Evolutionary conservation across 2,113 vertebrate genomes (phyloP).

Genomic region (Ptilorrhoa leucosticta): DNA sequence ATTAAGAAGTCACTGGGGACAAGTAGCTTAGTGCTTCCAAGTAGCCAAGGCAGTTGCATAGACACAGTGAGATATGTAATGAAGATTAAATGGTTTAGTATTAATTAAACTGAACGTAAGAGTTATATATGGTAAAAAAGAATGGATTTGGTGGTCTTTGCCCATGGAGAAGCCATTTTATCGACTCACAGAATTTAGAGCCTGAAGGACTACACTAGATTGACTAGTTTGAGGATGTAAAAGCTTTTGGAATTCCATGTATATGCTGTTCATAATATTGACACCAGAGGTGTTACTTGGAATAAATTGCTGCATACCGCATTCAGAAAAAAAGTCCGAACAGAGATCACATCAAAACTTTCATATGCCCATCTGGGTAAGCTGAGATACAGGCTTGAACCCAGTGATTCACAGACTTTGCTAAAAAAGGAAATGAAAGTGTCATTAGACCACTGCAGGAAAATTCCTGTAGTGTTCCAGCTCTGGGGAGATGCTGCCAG

Average conservation of each 20-base stretch:
- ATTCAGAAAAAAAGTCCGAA: neutral
- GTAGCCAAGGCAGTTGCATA: neutral
- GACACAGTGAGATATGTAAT: neutral
- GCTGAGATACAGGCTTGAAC: neutral
- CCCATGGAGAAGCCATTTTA: neutral
- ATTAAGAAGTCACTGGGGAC: slow-evolving; percentile 1
- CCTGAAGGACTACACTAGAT: neutral
- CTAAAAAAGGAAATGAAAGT: neutral
- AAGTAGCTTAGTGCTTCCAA: neutral
- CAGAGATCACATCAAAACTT: neutral
- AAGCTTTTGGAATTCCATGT: neutral
- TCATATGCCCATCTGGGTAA: neutral
- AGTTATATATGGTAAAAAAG: neutral
- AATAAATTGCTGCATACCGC: neutral
- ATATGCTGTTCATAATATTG: neutral
- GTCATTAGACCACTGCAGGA: neutral
- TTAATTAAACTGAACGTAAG: slow-evolving; percentile 16
- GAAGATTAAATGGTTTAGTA: neutral
- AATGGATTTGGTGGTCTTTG: neutral
- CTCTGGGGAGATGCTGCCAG: neutral
- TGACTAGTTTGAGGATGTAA: neutral
- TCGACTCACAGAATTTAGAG: neutral
- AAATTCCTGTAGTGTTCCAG: neutral
- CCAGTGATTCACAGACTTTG: neutral
- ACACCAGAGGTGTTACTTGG: neutral